phyloP scores from a whole-genome alignment of 2,888 invertebrate genomes.

The Empis stercorea region DNA sequence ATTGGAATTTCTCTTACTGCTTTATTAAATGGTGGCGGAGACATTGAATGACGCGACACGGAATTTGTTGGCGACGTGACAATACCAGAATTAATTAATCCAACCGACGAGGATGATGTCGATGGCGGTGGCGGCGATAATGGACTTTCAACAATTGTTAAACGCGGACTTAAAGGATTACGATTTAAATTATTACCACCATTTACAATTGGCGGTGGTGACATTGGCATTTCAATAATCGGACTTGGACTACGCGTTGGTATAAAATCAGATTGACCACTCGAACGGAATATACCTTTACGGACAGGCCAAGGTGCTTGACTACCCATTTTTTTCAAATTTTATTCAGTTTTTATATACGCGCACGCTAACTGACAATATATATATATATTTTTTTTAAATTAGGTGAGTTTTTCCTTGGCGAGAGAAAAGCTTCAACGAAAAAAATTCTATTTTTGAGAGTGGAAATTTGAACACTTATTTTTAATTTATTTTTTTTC shows the following conservation, averaged over 20 bases:
- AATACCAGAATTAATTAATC: constrained; percentile 8
- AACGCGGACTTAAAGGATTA: constrained; percentile 18
- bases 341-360: background rate
- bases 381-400: no score
- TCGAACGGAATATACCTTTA: constrained; percentile 43
- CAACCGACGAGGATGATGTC: constrained; percentile 20
- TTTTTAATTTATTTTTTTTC: no score
- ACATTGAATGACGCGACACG: constrained; percentile 11
- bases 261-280: constrained; percentile 34
- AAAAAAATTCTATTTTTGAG: no score
- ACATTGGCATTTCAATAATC: constrained; percentile 36
- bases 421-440: no score
- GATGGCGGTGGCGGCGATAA: constrained; percentile 23
- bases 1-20: constrained; percentile 35
- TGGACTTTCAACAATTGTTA: constrained; percentile 20
- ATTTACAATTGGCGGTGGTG: constrained; percentile 23
- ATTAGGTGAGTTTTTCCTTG: no score
- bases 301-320: constrained; percentile 65
- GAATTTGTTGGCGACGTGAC: no score
- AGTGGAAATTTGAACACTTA: no score
- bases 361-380: no score
- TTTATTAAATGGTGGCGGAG: constrained; percentile 14
- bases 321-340: constrained; percentile 32
- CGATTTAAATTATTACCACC: constrained; percentile 10
- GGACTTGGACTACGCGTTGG: constrained; percentile 34